Base-by-base conservation (phyloP, 2,797 vertebrate genomes). In the Enteromius radiatus region DNA sequence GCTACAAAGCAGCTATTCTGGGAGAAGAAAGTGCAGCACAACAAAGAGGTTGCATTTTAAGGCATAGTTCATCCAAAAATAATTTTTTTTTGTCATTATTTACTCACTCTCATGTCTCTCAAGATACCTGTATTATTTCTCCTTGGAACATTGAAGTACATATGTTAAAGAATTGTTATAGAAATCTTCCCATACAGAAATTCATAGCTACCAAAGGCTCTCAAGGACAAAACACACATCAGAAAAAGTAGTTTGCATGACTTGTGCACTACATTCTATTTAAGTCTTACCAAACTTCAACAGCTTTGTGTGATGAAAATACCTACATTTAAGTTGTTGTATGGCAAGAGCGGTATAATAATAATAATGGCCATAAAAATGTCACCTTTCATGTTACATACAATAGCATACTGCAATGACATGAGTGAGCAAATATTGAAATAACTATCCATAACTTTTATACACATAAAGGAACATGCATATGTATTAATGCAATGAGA, bases 31-130 rank as follows among this genome's bases (percentile, higher is more conserved):
- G 77, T 52, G 59, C 4, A 45, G 12, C 71, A 45, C 33, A 41
- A 69, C 64, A 59, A 82, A 82, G 74, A 68, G 28, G 36, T 47
- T 68, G 81, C 63, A 74, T 76, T 83, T 69, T 33, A 69, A 83
- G 41, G 26, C 52, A 77, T 14, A 65, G 45, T 65, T 65, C 47
- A 54, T 47, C 19, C 41, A 28, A 76, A 68, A 75, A 75, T 36
- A 65, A 41, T 52, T 19, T n/a, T n/a, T n/a, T n/a, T n/a, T 45
- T 78, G 76, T 78, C 80, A 76, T 82, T 75, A 75, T 82, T 76
- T 82, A 82, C 80, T 43, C 19, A 31, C 33, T 52, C 31, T 33
- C 21, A 3, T 65, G 59, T 41, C 2, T 2, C 74, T 64, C 17
- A 36, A 74, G 65, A 54, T 67, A 41, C 36, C 19, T 49, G 43